These are phyloP conservation scores for Cyclina sinensis DNA, from an alignment of 1,140 invertebrate species.

Conservation along the genomic window DNA sequence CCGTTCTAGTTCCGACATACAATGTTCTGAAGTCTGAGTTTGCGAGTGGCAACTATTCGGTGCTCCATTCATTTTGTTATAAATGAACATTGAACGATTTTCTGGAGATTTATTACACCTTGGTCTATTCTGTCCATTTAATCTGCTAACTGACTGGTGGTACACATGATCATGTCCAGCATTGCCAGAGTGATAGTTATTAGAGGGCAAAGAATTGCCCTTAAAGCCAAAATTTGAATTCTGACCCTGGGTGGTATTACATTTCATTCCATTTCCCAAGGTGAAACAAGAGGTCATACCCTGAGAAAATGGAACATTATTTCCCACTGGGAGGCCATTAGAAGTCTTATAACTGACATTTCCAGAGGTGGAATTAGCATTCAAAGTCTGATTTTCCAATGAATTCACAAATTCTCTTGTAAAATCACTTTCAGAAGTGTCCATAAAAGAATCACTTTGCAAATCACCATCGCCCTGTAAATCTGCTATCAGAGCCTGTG, in stretches of 20 bases:
- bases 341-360: background rate
- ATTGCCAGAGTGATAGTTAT: background rate
- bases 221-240: background rate
- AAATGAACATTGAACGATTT: background rate
- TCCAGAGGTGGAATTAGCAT: background rate
- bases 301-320: slow-evolving; percentile 26
- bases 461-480: slow-evolving; percentile 28
- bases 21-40: slow-evolving; percentile 53
- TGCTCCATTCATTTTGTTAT: background rate
- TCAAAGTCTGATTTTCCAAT: slow-evolving; percentile 17
- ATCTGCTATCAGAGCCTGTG: slow-evolving; percentile 49
- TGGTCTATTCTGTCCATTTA: slow-evolving; percentile 40
- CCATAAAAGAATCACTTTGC: slow-evolving; percentile 41
- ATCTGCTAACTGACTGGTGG: slow-evolving; percentile 25
- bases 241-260: background rate
- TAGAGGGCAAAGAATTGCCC: background rate
- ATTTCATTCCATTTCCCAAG: background rate
- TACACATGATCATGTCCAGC: slow-evolving; percentile 53
- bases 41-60: slow-evolving; percentile 5
- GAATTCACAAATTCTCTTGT: slow-evolving; percentile 38
- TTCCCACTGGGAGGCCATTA: background rate
- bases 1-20: slow-evolving; percentile 54
- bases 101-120: slow-evolving; percentile 15
- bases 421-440: slow-evolving; percentile 47
- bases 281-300: background rate